Evolutionary conservation across 2,888 invertebrate genomes (phyloP).

Genomic region (Heliconius sara): DNA sequence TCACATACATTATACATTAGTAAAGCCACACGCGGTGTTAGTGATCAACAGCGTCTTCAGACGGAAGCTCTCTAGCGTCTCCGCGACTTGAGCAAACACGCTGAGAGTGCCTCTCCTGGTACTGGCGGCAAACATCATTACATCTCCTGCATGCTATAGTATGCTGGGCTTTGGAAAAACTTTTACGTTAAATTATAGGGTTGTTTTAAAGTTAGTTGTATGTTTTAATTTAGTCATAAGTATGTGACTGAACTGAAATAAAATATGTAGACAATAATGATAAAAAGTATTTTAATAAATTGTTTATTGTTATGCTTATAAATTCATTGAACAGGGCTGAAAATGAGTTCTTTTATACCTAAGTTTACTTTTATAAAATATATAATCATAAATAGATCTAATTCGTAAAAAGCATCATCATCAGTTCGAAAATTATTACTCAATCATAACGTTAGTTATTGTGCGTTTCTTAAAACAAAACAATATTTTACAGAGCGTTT

Average conservation of each 20-base stretch:
- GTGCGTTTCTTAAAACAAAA: not conserved
- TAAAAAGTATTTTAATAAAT: too few species aligned
- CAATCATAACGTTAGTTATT: not conserved
- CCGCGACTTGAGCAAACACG: conserved; percentile 33
- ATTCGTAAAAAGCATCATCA: not conserved
- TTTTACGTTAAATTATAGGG: not conserved
- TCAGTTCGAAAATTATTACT: not conserved
- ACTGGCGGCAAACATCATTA: conserved; percentile 30
- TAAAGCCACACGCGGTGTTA: conserved; percentile 26
- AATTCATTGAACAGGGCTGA: too few species aligned
- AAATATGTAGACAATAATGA: too few species aligned
- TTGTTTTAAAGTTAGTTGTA: not conserved
- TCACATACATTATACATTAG: not conserved
- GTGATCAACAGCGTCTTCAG: conserved; percentile 40
- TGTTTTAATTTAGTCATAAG: not conserved
- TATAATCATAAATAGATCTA: not conserved
- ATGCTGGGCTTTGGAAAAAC: not conserved
- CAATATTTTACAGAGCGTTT: not conserved
- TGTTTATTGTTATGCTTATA: too few species aligned
- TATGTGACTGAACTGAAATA: too few species aligned
- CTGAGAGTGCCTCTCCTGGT: conserved; percentile 28
- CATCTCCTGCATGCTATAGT: conserved; percentile 12
- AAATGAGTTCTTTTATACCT: not conserved
- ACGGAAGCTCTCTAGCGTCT: conserved; percentile 40
- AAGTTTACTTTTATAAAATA: not conserved